Evolutionary conservation across 2,888 invertebrate species (phyloP).

Genomic region (Allophyes oxyacanthae): DNA sequence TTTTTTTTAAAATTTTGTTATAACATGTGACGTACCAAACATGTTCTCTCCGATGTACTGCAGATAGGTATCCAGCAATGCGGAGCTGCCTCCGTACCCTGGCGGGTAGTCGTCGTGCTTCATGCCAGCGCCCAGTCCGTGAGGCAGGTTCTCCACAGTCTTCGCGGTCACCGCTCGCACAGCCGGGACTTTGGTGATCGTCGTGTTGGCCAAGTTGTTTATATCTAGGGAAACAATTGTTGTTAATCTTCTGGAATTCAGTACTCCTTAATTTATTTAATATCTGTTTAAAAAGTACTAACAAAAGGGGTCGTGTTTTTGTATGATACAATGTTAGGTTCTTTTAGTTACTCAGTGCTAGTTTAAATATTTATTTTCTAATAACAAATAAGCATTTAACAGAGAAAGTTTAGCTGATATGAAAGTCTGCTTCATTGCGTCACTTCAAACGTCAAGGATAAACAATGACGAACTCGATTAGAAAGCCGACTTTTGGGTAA

Average conservation of each 20-base stretch:
- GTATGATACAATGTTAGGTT: too few species aligned
- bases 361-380: too few species aligned
- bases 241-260: too few species aligned
- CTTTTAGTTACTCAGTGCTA: too few species aligned
- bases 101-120: conserved; percentile 92
- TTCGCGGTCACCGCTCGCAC: conserved; percentile 91
- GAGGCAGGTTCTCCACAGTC: conserved; percentile 90
- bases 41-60: conserved; percentile 96
- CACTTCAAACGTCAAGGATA: too few species aligned
- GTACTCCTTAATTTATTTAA: too few species aligned
- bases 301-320: too few species aligned
- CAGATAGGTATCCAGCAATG: conserved; percentile 95
- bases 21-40: conserved; percentile 84
- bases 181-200: conserved; percentile 91
- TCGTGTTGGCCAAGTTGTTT: conserved; percentile 90
- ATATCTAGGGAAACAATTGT: conserved; percentile 70
- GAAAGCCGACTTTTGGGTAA: background rate
- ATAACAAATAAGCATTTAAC: too few species aligned
- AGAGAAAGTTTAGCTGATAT: too few species aligned
- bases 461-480: background rate
- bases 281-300: too few species aligned
- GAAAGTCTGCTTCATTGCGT: too few species aligned
- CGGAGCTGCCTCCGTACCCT: conserved; percentile 92
- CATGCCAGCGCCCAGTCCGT: conserved; percentile 89
- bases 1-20: too few species aligned